These are phyloP conservation scores for Lagocephalus sceleratus DNA, from an alignment of 2,797 vertebrate genomes.

Conservation along the genomic window DNA sequence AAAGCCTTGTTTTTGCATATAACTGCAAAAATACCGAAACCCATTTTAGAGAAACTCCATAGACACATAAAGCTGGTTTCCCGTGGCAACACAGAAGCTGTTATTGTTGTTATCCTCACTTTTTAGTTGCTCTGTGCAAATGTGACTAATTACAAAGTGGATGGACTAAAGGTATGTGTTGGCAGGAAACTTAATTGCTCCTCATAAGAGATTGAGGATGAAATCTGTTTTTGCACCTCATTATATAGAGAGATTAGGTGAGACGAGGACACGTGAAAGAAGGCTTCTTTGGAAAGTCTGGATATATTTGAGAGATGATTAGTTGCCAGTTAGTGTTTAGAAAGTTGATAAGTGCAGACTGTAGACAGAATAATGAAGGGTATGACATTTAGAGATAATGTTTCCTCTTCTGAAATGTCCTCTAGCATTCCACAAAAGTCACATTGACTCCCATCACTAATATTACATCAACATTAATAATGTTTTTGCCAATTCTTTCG, in stretches of 20 bases:
- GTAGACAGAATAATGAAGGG: slow-evolving; percentile 34
- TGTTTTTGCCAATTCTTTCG: neutral
- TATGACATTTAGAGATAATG: slow-evolving; percentile 41
- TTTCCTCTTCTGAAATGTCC: slow-evolving; percentile 33
- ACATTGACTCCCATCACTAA: slow-evolving; percentile 11
- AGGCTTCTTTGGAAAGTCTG: slow-evolving; percentile 7
- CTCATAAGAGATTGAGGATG: neutral
- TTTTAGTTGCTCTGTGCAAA: slow-evolving; percentile 7
- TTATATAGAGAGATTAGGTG: slow-evolving; percentile 7
- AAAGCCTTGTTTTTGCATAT: neutral
- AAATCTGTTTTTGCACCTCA: slow-evolving; percentile 2
- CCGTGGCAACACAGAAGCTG: neutral
- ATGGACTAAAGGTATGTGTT: slow-evolving; percentile 1
- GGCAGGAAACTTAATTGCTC: neutral
- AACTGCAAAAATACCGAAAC: neutral
- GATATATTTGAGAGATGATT: slow-evolving; percentile 31
- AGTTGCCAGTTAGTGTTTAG: slow-evolving; percentile 34
- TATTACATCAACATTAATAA: slow-evolving; percentile 30
- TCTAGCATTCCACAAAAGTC: slow-evolving; percentile 16
- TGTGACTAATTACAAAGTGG: slow-evolving; percentile 21
- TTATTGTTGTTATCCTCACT: slow-evolving; percentile 7
- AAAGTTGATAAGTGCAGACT: slow-evolving; percentile 23
- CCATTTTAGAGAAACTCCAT: neutral
- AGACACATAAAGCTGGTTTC: slow-evolving; percentile 3
- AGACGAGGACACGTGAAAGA: slow-evolving; percentile 3